Conservation (phyloP, 2,113 vertebrate genomes). For the Boulengeromyrus knoepffleri region DNA sequence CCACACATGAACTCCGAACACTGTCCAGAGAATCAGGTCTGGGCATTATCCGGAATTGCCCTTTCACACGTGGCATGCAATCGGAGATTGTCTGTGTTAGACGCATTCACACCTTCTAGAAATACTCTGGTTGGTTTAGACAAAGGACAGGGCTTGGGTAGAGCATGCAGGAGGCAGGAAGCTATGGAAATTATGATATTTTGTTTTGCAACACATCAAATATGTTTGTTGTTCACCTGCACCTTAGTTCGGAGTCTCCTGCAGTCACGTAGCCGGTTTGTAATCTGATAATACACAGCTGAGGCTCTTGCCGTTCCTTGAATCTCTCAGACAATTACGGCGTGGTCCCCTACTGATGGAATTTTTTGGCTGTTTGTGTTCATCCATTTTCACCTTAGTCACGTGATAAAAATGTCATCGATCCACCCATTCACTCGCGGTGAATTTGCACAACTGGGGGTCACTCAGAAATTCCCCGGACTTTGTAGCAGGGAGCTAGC, state of each 20-base stretch:
- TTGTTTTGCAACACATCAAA: neutral
- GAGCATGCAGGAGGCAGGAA: neutral
- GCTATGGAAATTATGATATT: neutral
- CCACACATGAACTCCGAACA: neutral
- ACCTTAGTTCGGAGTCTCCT: neutral
- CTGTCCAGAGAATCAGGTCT: neutral
- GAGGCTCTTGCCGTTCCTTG: neutral
- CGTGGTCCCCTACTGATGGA: neutral
- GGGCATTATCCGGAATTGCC: neutral
- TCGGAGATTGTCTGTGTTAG: neutral
- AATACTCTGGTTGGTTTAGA: neutral
- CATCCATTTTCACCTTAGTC: neutral
- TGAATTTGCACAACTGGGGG: neutral
- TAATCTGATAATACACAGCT: neutral
- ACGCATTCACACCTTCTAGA: neutral
- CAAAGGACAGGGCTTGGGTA: neutral
- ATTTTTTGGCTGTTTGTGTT: neutral
- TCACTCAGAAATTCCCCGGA: neutral
- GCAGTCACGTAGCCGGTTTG: neutral
- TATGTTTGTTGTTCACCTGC: neutral
- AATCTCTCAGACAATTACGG: neutral
- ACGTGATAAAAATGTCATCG: neutral
- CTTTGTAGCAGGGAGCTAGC: neutral
- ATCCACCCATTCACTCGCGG: neutral
- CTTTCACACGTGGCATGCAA: neutral